Conservation (phyloP, 2,888 invertebrate species). For the Branchipolynoe longqiensis region DNA sequence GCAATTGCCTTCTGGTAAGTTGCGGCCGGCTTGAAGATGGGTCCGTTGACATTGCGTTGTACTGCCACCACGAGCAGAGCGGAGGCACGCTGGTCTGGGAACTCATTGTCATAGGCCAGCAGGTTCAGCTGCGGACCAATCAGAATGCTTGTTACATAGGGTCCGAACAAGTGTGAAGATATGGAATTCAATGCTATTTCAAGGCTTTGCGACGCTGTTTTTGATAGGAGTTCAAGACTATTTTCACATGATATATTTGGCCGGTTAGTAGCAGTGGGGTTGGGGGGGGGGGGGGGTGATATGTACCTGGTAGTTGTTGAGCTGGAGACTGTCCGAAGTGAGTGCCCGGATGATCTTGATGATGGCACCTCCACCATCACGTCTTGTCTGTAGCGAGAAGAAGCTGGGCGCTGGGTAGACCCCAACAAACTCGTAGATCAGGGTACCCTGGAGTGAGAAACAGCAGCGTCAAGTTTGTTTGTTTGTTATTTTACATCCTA, state of each 20-base stretch:
- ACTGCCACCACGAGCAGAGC: slow-evolving; percentile 72
- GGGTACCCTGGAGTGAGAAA: slow-evolving; percentile 62
- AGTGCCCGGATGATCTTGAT: slow-evolving; percentile 61
- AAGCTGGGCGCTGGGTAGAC: slow-evolving; percentile 71
- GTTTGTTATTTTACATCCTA: no score
- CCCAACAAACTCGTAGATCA: slow-evolving; percentile 69
- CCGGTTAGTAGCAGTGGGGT: no score
- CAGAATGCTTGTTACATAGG: no score
- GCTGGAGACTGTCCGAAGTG: slow-evolving; percentile 63
- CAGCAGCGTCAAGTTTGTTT: no score
- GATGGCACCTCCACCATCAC: slow-evolving; percentile 58
- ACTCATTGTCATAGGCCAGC: slow-evolving; percentile 72
- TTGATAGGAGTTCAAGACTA: no score
- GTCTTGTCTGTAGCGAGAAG: slow-evolving; percentile 67
- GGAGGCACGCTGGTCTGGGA: slow-evolving; percentile 70
- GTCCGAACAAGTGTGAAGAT: no score
- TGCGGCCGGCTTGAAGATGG: slow-evolving; percentile 69
- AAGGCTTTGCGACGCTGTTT: no score
- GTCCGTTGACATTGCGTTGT: slow-evolving; percentile 72
- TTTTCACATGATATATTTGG: no score
- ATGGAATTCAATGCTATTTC: no score
- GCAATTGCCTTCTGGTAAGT: slow-evolving; percentile 64
- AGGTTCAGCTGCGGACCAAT: slow-evolving; percentile 70
- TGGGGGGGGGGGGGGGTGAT: no score
- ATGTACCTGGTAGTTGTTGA: slow-evolving; percentile 61